Evolutionary conservation across 2,113 vertebrate species (phyloP), one percentile per base, ranked within the genome.

Genomic region (Notothenia rossii): DNA sequence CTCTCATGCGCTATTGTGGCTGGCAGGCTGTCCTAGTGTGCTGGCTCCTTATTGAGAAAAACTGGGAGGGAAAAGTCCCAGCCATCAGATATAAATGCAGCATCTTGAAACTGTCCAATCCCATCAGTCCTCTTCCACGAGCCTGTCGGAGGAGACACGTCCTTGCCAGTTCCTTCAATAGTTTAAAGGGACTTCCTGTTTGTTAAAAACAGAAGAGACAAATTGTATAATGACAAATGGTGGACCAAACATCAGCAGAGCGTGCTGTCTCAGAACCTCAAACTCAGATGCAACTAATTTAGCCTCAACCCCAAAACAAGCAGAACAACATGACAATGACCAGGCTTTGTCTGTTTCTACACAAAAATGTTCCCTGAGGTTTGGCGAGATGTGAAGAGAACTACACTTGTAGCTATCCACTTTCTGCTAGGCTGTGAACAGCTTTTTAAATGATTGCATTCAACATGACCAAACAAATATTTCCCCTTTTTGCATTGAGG

Each of bases 191-290:
- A 94, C 93, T 94, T 94, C 92, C 93, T 94, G 92, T 93, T 90
- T 93, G 88, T 87, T 69, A 83, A 78, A 89, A 92, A 88, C 79
- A 91, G 88, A 69, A 84, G 87, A 22, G 83, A 94, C 91, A 92
- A 91, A 94, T 93, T 93, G 89, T 79, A 92, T 93, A 94, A 93
- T 94, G 89, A 92, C 85, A 91, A 92, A 90, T 91, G 85, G 90
- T 85, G 86, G 86, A 65, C 62, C 81, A 83, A 91, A 90, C 83
- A 85, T 91, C 73, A 40, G 75, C 77, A 73, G 84, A 92, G 89
- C 86, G 62, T 84, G 88, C 84, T 51, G 84, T 89, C 79, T 72
- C 60, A 45, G 84, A 87, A 89, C 89, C 91, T 93, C 88, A 89
- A 82, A 77, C 86, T 89, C 89, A 87, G 89, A 89, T 86, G 86